These are phyloP conservation scores for Sebastes nivosus DNA, from an alignment of 2,797 vertebrate genomes.

Conservation along the genomic window DNA sequence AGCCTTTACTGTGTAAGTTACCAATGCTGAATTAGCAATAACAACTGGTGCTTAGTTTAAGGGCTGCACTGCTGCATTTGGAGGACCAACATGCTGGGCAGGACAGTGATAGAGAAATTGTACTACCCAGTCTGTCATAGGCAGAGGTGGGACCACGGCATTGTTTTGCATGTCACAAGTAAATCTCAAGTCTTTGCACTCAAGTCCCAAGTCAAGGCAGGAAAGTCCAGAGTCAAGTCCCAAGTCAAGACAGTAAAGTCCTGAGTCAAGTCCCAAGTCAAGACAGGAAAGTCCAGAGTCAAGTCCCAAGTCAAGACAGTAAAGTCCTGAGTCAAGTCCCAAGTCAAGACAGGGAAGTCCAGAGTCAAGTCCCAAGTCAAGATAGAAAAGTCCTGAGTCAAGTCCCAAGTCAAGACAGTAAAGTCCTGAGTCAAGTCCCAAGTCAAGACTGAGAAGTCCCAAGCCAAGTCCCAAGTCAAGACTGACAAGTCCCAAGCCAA, in stretches of 20 bases:
- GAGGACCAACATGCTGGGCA: background rate
- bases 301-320: background rate
- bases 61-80: background rate
- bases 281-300: rapidly evolving
- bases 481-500: rapidly evolving
- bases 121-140: background rate
- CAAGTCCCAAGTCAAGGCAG: background rate
- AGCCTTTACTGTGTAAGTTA: slow-evolving; percentile 11
- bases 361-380: too few relatives aligned
- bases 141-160: background rate
- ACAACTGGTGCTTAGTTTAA: slow-evolving; percentile 3
- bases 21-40: slow-evolving; percentile 35
- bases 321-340: background rate
- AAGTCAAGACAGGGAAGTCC: too few relatives aligned
- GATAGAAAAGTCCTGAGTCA: too few relatives aligned
- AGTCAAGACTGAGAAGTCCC: rapidly evolving
- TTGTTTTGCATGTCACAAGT: background rate
- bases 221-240: too few relatives aligned
- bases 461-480: too few relatives aligned
- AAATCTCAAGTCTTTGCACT: background rate
- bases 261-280: too few relatives aligned
- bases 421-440: too few relatives aligned
- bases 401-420: too few relatives aligned
- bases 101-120: background rate
- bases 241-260: too few relatives aligned